Evolutionary conservation across 2,113 vertebrate species (phyloP), one percentile per base, ranked within the genome.

Genomic region (Motacilla alba): DNA sequence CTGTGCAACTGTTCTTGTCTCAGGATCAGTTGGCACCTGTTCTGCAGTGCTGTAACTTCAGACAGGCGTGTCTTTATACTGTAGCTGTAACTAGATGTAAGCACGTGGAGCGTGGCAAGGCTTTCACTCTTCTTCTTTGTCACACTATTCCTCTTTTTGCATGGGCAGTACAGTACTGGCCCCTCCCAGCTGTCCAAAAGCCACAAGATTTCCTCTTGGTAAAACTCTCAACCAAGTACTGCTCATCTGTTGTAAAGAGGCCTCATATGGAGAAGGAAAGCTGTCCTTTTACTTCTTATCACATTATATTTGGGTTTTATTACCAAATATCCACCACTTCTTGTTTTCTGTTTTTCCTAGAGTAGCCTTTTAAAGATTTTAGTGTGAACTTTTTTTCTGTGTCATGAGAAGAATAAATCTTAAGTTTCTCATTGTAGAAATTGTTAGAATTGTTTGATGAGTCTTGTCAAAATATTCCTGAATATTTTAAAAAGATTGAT

Each of bases 361-460:
- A 77, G 37, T 41, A 67, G 39, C 46, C 10, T 84, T 67, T 78
- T 79, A 49, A 91, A 68, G 14, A 64, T 85, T 93, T 91, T 41
- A 73, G 37, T 13, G 13, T 91, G 44, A 93, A 37, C 17, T 62
- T 76, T 73, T 78, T 91, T 89, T 31, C 21, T 77, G 14, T 94
- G 66, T 60, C 69, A 53, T 79, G 46, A 78, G 66, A 69, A 92
- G 73, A 81, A 60, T 9, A 68, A 87, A 55, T 87, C 62, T 91
- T 30, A 84, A 56, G 43, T 79, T 95, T 70, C 70, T 87, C 30
- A 47, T 87, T 77, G 73, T 27, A 82, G 60, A 69, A 82, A 87
- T 84, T 44, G 83, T 44, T 69, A 82, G 60, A 73, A 93, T 88
- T 91, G 82, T 93, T 91, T 87, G 47, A 87, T 89, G 63, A 86